A percentile compares a stretch with the other conserved stretches of the same genome.
Evolutionary conservation across 2,797 vertebrate genomes (phyloP).

Genomic region (Lutjanus argentimaculatus): DNA sequence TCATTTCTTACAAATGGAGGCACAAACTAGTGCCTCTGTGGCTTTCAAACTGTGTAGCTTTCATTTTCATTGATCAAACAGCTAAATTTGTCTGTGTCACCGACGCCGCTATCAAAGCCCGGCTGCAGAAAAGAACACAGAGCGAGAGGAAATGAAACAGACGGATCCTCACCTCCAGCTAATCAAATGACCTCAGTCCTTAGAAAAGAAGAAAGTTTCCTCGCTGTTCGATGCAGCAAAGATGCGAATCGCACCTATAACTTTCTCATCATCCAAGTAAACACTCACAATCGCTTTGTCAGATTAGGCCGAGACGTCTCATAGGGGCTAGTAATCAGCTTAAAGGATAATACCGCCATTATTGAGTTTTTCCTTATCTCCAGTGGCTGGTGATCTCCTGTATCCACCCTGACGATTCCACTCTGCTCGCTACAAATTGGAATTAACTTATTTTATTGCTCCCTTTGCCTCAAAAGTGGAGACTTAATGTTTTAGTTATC

Average conservation of each 20-base stretch:
- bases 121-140: slow-evolving; percentile 28
- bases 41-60: slow-evolving; percentile 54
- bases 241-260: slow-evolving; percentile 49
- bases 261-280: slow-evolving; percentile 59
- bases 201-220: slow-evolving; percentile 21
- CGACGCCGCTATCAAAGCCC: slow-evolving; percentile 53
- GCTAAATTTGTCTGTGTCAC: slow-evolving; percentile 40
- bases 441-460: slow-evolving; percentile 56
- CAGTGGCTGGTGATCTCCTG: slow-evolving; percentile 46
- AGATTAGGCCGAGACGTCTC: slow-evolving; percentile 61
- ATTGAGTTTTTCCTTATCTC: slow-evolving; percentile 69
- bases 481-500: slow-evolving; percentile 31
- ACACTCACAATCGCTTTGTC: slow-evolving; percentile 58
- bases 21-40: slow-evolving; percentile 32
- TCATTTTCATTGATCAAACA: slow-evolving; percentile 70
- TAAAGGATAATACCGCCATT: slow-evolving; percentile 70
- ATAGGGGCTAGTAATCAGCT: slow-evolving; percentile 67
- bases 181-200: slow-evolving; percentile 42
- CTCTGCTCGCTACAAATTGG: slow-evolving; percentile 44
- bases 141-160: slow-evolving; percentile 39
- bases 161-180: slow-evolving; percentile 44
- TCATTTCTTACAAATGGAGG: slow-evolving; percentile 56
- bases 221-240: slow-evolving; percentile 17
- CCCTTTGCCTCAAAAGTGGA: slow-evolving; percentile 16
- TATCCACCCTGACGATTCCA: slow-evolving; percentile 44